phyloP scores from a whole-genome alignment of 1,140 invertebrate species.

The Zaprionus vittiger region DNA sequence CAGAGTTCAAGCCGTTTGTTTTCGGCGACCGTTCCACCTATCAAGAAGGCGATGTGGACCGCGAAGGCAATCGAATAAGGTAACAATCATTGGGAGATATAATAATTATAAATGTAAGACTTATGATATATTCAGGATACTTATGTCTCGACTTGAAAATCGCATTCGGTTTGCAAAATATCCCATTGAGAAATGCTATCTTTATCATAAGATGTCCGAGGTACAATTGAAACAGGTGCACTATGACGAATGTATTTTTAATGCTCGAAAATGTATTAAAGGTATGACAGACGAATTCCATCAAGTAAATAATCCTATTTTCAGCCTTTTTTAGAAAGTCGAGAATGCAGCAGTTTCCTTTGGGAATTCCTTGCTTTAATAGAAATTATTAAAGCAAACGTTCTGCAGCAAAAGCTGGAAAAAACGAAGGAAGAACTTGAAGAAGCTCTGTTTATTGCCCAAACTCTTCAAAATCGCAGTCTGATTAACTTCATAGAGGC shows the following conservation, averaged over 20 bases:
- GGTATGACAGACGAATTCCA: slow-evolving; percentile 30
- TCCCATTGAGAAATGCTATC: slow-evolving; percentile 75
- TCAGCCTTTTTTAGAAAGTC: slow-evolving; percentile 26
- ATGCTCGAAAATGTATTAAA: slow-evolving; percentile 59
- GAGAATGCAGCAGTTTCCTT: slow-evolving; percentile 59
- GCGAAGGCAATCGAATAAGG: slow-evolving; percentile 33
- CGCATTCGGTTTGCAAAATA: slow-evolving; percentile 71
- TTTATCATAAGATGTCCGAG: slow-evolving; percentile 62
- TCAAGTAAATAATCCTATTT: not conserved
- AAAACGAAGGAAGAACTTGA: slow-evolving; percentile 64
- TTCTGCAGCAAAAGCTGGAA: slow-evolving; percentile 71
- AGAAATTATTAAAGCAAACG: slow-evolving; percentile 70
- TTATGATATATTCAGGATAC: slow-evolving; percentile 12
- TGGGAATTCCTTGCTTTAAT: slow-evolving; percentile 66
- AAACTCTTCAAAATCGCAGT: not conserved
- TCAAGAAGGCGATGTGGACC: slow-evolving; percentile 39
- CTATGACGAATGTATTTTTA: slow-evolving; percentile 70
- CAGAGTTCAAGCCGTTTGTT: slow-evolving; percentile 58
- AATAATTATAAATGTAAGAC: not conserved
- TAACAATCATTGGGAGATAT: not conserved
- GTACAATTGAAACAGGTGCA: slow-evolving; percentile 58
- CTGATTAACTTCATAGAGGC: slow-evolving; percentile 49
- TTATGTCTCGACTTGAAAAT: slow-evolving; percentile 52
- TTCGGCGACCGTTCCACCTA: slow-evolving; percentile 77
- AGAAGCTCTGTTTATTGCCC: slow-evolving; percentile 22